Conservation (phyloP, 2,888 invertebrate genomes). For the Epinotia brunnichana region DNA sequence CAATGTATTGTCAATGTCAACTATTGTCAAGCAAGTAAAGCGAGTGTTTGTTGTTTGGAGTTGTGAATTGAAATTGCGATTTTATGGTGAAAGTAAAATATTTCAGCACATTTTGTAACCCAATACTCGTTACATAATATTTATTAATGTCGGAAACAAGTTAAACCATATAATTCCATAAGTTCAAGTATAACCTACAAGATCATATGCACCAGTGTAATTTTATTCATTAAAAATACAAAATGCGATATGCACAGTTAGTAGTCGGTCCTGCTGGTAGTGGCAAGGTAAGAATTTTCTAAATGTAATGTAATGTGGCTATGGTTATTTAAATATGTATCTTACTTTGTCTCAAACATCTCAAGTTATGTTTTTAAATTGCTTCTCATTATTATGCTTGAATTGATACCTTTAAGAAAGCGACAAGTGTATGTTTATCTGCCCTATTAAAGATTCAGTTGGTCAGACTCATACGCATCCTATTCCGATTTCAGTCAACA, state of each 20-base stretch:
- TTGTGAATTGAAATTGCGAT: background rate
- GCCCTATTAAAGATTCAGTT: background rate
- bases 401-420: too few species aligned
- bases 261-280: conserved; percentile 99
- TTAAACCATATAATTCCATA: background rate
- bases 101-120: background rate
- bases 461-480: background rate
- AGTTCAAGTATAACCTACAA: conserved; percentile 23
- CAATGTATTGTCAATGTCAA: too few species aligned
- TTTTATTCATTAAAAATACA: conserved; percentile 46
- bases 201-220: background rate
- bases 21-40: background rate
- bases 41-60: background rate
- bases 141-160: background rate
- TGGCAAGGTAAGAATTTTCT: conserved; percentile 90
- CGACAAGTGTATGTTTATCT: too few species aligned
- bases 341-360: background rate
- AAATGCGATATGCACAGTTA: conserved; percentile 96
- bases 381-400: background rate
- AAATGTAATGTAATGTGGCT: background rate
- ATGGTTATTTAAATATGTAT: background rate
- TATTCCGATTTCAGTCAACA: conserved; percentile 88
- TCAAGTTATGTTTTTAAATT: background rate
- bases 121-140: background rate
- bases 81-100: background rate